A percentile compares a stretch with the other conserved stretches of the same genome.
These are phyloP conservation scores for Hoplostethus mediterraneus DNA, from an alignment of 2,797 vertebrate species.

Conservation along the genomic window DNA sequence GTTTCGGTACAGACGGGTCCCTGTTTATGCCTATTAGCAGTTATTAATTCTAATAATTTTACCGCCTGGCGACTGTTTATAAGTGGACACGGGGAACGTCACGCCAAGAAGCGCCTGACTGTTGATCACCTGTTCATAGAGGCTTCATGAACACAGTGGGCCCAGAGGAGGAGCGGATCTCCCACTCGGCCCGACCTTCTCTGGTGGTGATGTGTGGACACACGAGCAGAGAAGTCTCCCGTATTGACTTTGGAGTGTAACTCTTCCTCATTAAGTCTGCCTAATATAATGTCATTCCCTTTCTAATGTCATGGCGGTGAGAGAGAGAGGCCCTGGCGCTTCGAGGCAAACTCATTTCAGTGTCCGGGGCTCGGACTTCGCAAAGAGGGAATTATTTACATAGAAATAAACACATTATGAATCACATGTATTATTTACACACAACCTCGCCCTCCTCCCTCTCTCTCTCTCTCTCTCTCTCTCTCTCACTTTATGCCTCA, in stretches of 20 bases:
- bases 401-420: conserved; percentile 59
- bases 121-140: not conserved
- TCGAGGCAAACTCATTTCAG: conserved; percentile 58
- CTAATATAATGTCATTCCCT: conserved; percentile 38
- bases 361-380: conserved; percentile 32
- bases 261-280: conserved; percentile 22
- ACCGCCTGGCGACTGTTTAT: too few species aligned
- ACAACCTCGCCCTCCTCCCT: conserved; percentile 11
- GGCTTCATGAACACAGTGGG: not conserved
- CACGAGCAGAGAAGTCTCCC: not conserved
- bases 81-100: not conserved
- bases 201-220: conserved; percentile 25
- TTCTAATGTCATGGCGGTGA: conserved; percentile 33
- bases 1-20: not conserved
- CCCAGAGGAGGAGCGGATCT: not conserved
- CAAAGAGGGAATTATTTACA: conserved; percentile 56
- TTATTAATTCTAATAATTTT: too few species aligned
- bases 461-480: conserved; percentile 1
- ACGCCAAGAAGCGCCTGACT: too few species aligned
- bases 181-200: not conserved
- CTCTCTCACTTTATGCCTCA: conserved; percentile 14
- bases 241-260: conserved; percentile 28
- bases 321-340: conserved; percentile 3
- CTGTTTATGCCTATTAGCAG: too few species aligned
- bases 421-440: conserved; percentile 69